Evolutionary conservation across 2,113 vertebrate genomes (phyloP).

Genomic region (Eulemur rufifrons): DNA sequence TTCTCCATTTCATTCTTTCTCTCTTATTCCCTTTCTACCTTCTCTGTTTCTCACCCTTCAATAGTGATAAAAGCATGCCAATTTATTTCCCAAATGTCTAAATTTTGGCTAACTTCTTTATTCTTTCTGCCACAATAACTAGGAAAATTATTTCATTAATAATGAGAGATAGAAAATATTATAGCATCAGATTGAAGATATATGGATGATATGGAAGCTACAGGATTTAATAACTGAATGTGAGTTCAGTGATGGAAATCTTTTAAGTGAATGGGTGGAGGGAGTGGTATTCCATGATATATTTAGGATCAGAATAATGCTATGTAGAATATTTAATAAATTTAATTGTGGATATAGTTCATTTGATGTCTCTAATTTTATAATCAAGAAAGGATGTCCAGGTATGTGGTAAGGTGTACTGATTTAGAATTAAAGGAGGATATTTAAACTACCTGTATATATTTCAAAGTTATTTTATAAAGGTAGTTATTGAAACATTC

Average conservation of each 20-base stretch:
- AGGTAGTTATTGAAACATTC: not conserved
- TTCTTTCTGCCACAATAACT: not conserved
- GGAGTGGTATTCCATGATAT: not conserved
- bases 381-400: not conserved
- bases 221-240: not conserved
- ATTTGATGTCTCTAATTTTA: not conserved
- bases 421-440: not conserved
- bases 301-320: not conserved
- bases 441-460: not conserved
- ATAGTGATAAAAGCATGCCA: not conserved
- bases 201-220: not conserved
- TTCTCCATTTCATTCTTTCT: not conserved
- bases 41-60: not conserved
- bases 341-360: not conserved
- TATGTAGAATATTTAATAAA: not conserved
- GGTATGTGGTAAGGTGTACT: not conserved
- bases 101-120: not conserved
- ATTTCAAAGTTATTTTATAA: not conserved
- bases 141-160: not conserved
- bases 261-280: not conserved
- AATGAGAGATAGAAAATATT: not conserved
- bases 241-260: not conserved
- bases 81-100: not conserved
- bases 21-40: not conserved
- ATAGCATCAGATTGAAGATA: not conserved